phyloP scores from a whole-genome alignment of 2,888 invertebrate genomes.

The Neria commutata region DNA sequence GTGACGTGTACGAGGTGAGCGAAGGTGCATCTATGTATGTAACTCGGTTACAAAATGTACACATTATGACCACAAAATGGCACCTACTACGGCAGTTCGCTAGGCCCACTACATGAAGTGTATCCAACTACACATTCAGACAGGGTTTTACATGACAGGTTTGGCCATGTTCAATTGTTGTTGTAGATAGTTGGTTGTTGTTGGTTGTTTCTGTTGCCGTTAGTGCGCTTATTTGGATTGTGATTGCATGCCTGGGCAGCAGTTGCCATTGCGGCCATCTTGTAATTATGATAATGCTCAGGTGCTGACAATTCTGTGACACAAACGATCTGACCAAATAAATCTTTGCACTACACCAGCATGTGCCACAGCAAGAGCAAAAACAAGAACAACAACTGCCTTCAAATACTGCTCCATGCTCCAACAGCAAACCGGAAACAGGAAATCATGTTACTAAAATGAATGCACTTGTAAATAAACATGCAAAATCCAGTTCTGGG shows the following conservation, averaged over 20 bases:
- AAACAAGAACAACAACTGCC: too few relatives aligned
- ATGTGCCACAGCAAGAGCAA: too few relatives aligned
- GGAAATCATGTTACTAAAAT: background rate
- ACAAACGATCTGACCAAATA: constrained; percentile 37
- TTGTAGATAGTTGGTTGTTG: background rate
- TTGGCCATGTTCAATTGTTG: background rate
- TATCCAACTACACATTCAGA: too few relatives aligned
- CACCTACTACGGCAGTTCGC: background rate
- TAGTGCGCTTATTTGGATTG: background rate
- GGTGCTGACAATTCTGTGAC: constrained; percentile 42
- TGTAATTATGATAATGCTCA: constrained; percentile 54
- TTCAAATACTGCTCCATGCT: too few relatives aligned
- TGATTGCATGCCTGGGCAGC: too few relatives aligned
- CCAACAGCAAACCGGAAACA: background rate
- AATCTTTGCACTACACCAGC: constrained; percentile 29
- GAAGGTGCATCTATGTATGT: background rate
- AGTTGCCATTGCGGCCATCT: constrained; percentile 37
- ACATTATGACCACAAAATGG: background rate
- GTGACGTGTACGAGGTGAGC: background rate
- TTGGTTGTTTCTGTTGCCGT: background rate
- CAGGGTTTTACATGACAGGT: too few relatives aligned
- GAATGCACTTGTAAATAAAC: background rate
- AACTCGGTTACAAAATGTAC: background rate
- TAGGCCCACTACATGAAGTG: background rate
- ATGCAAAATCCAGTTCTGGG: background rate